Evolutionary conservation across 2,797 vertebrate species (phyloP).

Genomic region (Phoxinus dragarum): DNA sequence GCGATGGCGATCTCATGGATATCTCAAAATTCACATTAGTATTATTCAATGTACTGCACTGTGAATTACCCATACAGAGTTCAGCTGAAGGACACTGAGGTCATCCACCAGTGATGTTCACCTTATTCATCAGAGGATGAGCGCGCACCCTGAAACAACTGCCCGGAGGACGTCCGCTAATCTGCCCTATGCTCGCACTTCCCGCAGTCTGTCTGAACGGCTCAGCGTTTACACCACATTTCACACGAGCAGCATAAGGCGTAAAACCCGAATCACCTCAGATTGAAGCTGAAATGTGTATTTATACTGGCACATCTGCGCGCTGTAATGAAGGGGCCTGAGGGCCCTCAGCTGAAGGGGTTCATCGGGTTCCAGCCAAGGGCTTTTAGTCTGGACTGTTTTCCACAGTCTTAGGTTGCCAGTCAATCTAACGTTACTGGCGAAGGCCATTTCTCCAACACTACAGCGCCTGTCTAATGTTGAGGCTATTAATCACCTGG

Average conservation of each 20-base stretch:
- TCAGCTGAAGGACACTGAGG: slow-evolving; percentile 52
- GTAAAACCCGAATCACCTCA: slow-evolving; percentile 31
- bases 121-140: slow-evolving; percentile 25
- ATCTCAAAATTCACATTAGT: not conserved
- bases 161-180: slow-evolving; percentile 19
- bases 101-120: slow-evolving; percentile 22
- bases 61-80: slow-evolving; percentile 31
- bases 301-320: slow-evolving; percentile 59
- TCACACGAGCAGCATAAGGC: slow-evolving; percentile 15
- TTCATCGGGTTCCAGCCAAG: slow-evolving; percentile 47
- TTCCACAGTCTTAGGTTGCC: slow-evolving; percentile 56
- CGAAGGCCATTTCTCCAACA: slow-evolving; percentile 55
- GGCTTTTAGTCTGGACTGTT: slow-evolving; percentile 52
- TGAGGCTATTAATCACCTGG: slow-evolving; percentile 60
- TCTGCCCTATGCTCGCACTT: slow-evolving; percentile 39
- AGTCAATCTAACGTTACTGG: slow-evolving; percentile 49
- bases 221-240: slow-evolving; percentile 54
- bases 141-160: slow-evolving; percentile 34
- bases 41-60: not conserved
- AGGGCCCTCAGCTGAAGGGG: slow-evolving; percentile 47
- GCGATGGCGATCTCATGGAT: not conserved
- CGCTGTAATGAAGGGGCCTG: slow-evolving; percentile 48
- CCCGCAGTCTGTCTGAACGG: slow-evolving; percentile 42
- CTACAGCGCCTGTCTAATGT: slow-evolving; percentile 54
- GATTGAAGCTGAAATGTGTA: slow-evolving; percentile 56